Evolutionary conservation across 2,113 vertebrate genomes (phyloP), one percentile per base, ranked within the genome.

Genomic region (Tursiops truncatus): DNA sequence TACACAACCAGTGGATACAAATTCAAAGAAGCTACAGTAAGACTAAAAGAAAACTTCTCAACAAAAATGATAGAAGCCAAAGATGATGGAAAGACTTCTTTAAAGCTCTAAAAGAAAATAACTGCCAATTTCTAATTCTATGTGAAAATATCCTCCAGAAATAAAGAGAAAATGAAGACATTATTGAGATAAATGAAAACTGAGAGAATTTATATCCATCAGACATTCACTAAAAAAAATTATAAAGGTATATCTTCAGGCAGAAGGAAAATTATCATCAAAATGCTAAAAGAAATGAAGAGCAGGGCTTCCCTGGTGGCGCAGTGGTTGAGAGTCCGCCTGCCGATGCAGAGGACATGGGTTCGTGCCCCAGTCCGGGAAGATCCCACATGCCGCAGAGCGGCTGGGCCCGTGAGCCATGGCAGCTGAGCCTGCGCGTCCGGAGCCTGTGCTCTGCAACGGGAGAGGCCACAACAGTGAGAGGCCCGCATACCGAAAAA

Each of bases 11-110:
- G 56, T 13, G 65, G 25, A 25, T 41, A 38, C 74, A 67, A 89
- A 89, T 62, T 80, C 84, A 81, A 94, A 89, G 23, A 10, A 92
- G 65, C 28, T 89, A 79, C 31, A 94, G 63, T 94, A 50, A 80
- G n/a, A 20, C 77, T 62, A 9, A 68, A 86, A 80, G 58, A 67
- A 80, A 96, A 73, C 1, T 28, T 90, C 58, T 81, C 47, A 83
- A 17, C 4, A 92, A 31, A 92, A 81, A 87, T 56, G 8, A 56
- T 63, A 89, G 23, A 68, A 68, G 21, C 31, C n/a, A n/a, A 81
- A 74, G 21, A 58, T 12, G 80, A 58, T 26, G 6, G 65, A 58
- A 80, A 50, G 3, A 41, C 8, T n/a, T 65, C 15, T 62, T 84
- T 80, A 76, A 90, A 86, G 21, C 28, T 2, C 26, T 53, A 28